phyloP scores from a whole-genome alignment of 2,888 invertebrate species.

The Cancer borealis region DNA sequence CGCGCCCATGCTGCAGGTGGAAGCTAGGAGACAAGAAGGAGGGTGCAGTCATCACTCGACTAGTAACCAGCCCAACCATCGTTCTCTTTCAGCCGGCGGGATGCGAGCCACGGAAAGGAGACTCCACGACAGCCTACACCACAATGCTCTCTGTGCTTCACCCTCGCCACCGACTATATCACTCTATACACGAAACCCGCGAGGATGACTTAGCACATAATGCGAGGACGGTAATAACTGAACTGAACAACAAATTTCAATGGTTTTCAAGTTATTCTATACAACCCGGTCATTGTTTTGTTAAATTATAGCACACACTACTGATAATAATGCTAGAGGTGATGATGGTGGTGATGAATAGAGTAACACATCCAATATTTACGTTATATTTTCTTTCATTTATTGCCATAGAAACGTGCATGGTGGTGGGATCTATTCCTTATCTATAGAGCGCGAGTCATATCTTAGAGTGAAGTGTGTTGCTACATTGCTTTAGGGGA shows the following conservation, averaged over 20 bases:
- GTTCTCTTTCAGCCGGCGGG: constrained; percentile 73
- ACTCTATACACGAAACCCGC: constrained; percentile 77
- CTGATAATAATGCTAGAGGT: neutral
- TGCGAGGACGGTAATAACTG: constrained; percentile 72
- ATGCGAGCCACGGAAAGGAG: constrained; percentile 63
- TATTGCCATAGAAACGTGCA: no score
- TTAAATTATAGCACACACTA: neutral
- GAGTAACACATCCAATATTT: no score
- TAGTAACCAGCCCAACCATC: constrained; percentile 70
- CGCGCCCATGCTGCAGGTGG: constrained; percentile 48
- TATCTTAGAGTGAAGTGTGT: neutral
- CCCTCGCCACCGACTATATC: constrained; percentile 67
- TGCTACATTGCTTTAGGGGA: constrained; percentile 39
- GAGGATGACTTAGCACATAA: constrained; percentile 77
- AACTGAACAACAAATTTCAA: neutral
- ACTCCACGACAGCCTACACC: constrained; percentile 52
- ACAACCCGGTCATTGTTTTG: neutral
- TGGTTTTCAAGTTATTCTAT: neutral
- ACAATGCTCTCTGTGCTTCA: constrained; percentile 71
- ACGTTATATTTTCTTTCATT: neutral
- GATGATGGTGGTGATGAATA: no score
- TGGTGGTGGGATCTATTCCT: no score
- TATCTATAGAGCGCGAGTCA: no score
- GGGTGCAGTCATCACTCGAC: constrained; percentile 28
- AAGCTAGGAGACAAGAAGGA: constrained; percentile 63